Evolutionary conservation across 2,888 invertebrate genomes (phyloP).

Genomic region (Molanna angustata): DNA sequence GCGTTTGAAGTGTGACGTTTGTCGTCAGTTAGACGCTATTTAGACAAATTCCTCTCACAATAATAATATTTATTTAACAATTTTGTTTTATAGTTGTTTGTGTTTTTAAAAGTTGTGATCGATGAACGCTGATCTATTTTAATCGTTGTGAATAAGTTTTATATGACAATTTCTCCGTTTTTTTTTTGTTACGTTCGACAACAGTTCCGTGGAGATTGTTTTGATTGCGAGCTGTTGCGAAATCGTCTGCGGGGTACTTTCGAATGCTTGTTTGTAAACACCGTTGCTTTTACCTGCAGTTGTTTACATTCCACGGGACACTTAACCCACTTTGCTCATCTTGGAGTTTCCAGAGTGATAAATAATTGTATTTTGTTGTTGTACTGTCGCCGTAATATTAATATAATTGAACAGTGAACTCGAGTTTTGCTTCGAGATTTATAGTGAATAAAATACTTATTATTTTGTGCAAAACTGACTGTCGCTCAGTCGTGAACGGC

Average conservation of each 20-base stretch:
- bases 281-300: slow-evolving; percentile 30
- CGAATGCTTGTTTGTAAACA: slow-evolving; percentile 28
- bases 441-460: too few species aligned
- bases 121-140: too few species aligned
- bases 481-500: slow-evolving; percentile 1
- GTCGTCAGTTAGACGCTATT: too few species aligned
- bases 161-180: background rate
- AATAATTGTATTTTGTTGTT: slow-evolving; percentile 1
- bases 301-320: slow-evolving; percentile 20
- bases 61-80: too few species aligned
- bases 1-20: slow-evolving; percentile 4
- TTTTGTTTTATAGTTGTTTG: background rate
- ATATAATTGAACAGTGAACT: background rate
- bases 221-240: slow-evolving; percentile 27
- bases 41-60: too few species aligned
- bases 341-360: slow-evolving; percentile 16
- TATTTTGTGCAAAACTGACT: background rate
- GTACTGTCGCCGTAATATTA: slow-evolving; percentile 2
- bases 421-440: too few species aligned
- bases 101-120: background rate
- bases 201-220: slow-evolving; percentile 18
- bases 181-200: background rate
- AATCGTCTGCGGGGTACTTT: slow-evolving; percentile 25
- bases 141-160: slow-evolving; percentile 6
- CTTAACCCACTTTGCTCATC: slow-evolving; percentile 21